Evolutionary conservation across 2,888 invertebrate species (phyloP), one percentile per base, ranked within the genome.

Genomic region (Ctena decussata): DNA sequence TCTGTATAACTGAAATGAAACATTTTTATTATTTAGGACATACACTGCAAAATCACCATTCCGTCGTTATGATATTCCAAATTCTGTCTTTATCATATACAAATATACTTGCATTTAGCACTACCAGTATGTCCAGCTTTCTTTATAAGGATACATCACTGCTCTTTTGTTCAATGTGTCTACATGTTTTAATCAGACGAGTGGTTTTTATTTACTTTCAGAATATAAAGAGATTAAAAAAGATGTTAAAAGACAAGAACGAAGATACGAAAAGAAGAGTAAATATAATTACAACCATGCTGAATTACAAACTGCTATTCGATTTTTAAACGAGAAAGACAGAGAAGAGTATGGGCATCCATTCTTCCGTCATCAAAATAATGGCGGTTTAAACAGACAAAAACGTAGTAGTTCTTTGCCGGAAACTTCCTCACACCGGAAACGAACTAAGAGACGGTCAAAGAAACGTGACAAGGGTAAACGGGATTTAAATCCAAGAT

Each of bases 311-410:
- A 83, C 89, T 41, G 91, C 91, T 71, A 89, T 94, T 37, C 86
- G 89, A 79, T 90, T 93, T 77, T 87, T 94, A 65, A 94, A 94
- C 85, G 94, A 94, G 84, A 91, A 90, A 71, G 91, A 92, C 60
- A 73, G 94, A 32, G 91, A 89, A 15, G 89, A 91, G 82, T 86
- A 90, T 60, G 88, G 86, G 18, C 88, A 88, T 76, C 88, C 88
- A 30, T 88, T 84, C 46, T 89, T 89, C 35, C 53, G 60, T 32
- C 72, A 65, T 27, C 72, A 57, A 60, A 71, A 60, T 74, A 70
- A 32, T 32, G 57, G 74, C 41, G 70, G 71, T 41, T n/a, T 73
- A 11, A 30, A 30, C 27, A 78, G 74, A 46, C 57, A 80, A 41
- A 76, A 79, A 76, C 79, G 81, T 73, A 90, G 82, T 70, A 44